Evolutionary conservation across 92 coral and sea anemone genomes (phyloP).

Genomic region (Phenganax stokvisi): DNA sequence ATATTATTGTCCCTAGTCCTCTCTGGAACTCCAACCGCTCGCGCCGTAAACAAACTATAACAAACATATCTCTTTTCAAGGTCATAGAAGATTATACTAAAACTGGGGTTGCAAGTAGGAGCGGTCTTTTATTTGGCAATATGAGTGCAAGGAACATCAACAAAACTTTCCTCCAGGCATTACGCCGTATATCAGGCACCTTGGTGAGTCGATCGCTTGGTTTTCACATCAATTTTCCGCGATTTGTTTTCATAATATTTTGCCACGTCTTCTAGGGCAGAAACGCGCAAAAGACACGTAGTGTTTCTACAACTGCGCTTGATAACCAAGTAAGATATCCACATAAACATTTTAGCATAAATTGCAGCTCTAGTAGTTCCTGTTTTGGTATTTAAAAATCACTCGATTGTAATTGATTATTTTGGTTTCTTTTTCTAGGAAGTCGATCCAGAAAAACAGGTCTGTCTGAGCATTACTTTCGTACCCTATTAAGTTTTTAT

Average conservation of each 20-base stretch:
- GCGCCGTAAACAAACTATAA: too few species aligned
- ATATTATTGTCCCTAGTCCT: too few species aligned
- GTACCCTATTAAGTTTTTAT: too few species aligned
- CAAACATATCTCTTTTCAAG: background rate
- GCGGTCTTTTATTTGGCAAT: background rate
- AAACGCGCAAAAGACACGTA: background rate
- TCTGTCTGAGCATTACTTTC: background rate
- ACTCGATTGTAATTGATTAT: background rate
- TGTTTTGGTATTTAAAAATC: background rate
- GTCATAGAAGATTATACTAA: background rate
- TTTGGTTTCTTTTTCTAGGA: conserved; percentile 1
- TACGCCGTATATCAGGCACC: background rate
- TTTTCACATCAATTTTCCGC: background rate
- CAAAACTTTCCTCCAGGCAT: background rate
- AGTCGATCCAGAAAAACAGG: conserved; percentile 11
- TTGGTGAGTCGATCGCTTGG: background rate
- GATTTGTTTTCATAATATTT: background rate
- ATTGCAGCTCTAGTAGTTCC: background rate
- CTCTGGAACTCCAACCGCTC: too few species aligned
- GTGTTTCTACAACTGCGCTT: conserved; percentile 6
- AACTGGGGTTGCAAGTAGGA: background rate
- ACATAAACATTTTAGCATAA: background rate
- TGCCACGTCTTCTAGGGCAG: conserved; percentile 12
- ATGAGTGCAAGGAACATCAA: conserved; percentile 1
- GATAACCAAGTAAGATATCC: conserved; percentile 9